Conservation (phyloP, 2,113 vertebrate species). For the Scolopax mira region DNA sequence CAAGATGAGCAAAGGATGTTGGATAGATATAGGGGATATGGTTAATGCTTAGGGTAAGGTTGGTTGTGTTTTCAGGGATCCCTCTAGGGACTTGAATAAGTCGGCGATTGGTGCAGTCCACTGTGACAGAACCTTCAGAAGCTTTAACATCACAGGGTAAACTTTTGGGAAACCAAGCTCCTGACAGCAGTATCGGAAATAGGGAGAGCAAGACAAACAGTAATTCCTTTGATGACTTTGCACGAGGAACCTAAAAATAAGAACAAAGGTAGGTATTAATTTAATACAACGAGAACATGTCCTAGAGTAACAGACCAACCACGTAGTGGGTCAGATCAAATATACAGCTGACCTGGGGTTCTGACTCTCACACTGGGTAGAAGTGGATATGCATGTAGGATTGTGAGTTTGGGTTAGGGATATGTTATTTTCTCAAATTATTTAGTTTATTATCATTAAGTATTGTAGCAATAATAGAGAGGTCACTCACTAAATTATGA, state of each 20-base stretch:
- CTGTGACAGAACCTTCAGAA: slow-evolving; percentile 67
- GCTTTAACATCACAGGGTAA: slow-evolving; percentile 85
- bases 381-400: not conserved
- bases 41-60: slow-evolving; percentile 92
- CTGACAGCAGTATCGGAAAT: slow-evolving; percentile 55
- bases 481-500: not conserved
- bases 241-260: slow-evolving; percentile 51
- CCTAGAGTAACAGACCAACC: not conserved
- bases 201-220: slow-evolving; percentile 40
- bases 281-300: not conserved
- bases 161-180: slow-evolving; percentile 84
- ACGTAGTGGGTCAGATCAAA: not conserved
- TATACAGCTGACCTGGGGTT: not conserved
- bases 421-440: not conserved
- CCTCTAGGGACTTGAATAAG: slow-evolving; percentile 78
- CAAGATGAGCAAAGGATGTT: slow-evolving; percentile 78
- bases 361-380: not conserved
- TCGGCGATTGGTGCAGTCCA: slow-evolving; percentile 86
- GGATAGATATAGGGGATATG: slow-evolving; percentile 79
- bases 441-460: not conserved
- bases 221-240: not conserved
- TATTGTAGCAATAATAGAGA: not conserved
- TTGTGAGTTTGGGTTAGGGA: not conserved
- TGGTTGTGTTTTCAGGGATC: slow-evolving; percentile 86
- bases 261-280: not conserved